Evolutionary conservation across 2,113 vertebrate species (phyloP).

Genomic region (Lampris incognitus): DNA sequence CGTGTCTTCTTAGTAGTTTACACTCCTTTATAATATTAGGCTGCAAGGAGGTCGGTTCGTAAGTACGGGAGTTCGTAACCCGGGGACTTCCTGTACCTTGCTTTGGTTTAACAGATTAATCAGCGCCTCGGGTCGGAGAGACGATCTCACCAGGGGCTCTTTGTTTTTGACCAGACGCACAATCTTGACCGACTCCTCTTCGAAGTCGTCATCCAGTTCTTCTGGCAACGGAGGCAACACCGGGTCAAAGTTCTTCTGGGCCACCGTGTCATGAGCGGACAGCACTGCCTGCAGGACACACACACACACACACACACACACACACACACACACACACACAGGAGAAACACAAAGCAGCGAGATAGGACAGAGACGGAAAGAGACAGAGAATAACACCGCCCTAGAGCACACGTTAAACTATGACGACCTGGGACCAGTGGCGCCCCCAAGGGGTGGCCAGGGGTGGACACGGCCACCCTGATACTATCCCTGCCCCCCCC

Average conservation of each 20-base stretch:
- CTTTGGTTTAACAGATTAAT: no score
- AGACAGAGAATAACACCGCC: background rate
- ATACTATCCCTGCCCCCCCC: no score
- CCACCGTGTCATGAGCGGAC: constrained; percentile 92
- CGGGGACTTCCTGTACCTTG: no score
- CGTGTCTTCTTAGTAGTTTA: no score
- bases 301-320: constrained; percentile 4
- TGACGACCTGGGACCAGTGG: no score
- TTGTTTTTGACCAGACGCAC: constrained; percentile 96
- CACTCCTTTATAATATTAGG: no score
- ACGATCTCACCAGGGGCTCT: constrained; percentile 88
- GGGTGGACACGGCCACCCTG: no score
- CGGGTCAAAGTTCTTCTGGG: constrained; percentile 96
- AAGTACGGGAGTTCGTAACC: no score
- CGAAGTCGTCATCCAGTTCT: constrained; percentile 89
- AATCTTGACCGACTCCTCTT: constrained; percentile 96
- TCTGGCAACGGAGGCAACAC: constrained; percentile 91
- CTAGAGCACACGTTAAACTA: no score
- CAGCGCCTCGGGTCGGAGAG: background rate
- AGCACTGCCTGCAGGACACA: constrained; percentile 86
- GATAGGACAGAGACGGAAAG: background rate
- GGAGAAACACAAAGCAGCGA: no score
- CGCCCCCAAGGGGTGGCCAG: no score
- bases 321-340: background rate
- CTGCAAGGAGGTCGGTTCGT: no score